Conservation (phyloP, 1,140 invertebrate genomes). For the Microplitis mediator region DNA sequence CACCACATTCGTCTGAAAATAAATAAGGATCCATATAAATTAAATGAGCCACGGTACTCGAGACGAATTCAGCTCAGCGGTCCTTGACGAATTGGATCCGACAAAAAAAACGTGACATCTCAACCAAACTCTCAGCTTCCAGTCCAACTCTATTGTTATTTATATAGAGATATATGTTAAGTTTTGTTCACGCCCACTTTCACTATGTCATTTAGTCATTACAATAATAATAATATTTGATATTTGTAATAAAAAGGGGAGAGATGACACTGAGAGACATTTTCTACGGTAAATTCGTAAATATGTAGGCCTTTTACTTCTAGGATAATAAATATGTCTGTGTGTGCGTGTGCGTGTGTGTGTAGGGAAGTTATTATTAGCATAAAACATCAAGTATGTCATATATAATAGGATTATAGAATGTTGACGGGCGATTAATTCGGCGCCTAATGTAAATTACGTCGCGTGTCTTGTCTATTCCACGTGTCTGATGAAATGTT, state of each 20-base stretch:
- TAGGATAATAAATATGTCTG: no score
- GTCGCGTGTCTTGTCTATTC: constrained; percentile 1
- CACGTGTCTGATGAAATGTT: background rate
- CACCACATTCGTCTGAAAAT: no score
- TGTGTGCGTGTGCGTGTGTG: no score
- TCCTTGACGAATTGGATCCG: constrained; percentile 51
- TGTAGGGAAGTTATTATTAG: constrained; percentile 20
- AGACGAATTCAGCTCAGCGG: constrained; percentile 45
- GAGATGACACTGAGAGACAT: constrained; percentile 44
- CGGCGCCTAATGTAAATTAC: constrained; percentile 13
- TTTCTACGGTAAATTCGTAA: constrained; percentile 55
- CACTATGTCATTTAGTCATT: constrained; percentile 22
- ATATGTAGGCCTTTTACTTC: no score
- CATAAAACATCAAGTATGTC: constrained; percentile 36
- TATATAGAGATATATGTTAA: background rate
- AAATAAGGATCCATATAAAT: background rate
- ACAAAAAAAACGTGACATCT: constrained; percentile 53
- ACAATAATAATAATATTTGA: no score
- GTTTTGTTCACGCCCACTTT: constrained; percentile 45
- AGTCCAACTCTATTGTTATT: background rate
- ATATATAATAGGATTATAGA: background rate
- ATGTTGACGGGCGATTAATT: constrained; percentile 32
- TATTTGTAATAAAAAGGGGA: background rate
- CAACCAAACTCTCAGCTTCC: constrained; percentile 41
- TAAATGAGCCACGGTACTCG: constrained; percentile 35